These are phyloP conservation scores for Ostrea edulis DNA, from an alignment of 1,140 invertebrate genomes.

Conservation along the genomic window DNA sequence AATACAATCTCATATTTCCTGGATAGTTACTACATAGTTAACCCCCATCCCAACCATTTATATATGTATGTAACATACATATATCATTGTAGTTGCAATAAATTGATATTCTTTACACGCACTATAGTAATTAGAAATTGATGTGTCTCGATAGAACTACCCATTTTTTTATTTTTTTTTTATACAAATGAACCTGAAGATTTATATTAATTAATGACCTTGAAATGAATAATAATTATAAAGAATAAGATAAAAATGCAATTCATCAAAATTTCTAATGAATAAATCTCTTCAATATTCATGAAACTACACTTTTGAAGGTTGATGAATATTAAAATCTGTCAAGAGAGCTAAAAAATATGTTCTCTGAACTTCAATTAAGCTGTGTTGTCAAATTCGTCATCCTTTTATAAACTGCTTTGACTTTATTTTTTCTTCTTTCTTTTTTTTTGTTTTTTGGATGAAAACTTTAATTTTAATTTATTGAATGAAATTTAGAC, in stretches of 20 bases:
- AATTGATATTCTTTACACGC: no score
- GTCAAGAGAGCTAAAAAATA: background rate
- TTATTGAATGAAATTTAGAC: no score
- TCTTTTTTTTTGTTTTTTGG: no score
- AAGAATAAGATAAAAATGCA: slow-evolving; percentile 17
- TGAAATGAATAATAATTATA: slow-evolving; percentile 30
- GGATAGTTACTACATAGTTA: no score
- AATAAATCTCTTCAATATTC: slow-evolving; percentile 26
- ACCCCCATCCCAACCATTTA: no score
- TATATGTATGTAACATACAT: no score
- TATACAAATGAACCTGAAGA: background rate
- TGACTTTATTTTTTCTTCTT: background rate
- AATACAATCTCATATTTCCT: no score
- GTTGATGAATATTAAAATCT: slow-evolving; percentile 29
- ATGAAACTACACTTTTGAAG: background rate
- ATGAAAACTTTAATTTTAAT: no score
- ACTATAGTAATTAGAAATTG: no score
- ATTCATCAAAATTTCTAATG: slow-evolving; percentile 29
- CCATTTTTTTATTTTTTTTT: background rate
- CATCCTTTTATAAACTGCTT: background rate
- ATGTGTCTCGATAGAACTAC: no score
- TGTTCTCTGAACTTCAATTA: background rate
- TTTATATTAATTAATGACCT: slow-evolving; percentile 27
- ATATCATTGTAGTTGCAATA: no score
- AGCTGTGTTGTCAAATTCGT: background rate